Percentiles rank a stretch among this genome's conserved stretches.
These are phyloP conservation scores for Rapana venosa DNA, from an alignment of 2,888 invertebrate genomes.

Conservation along the genomic window DNA sequence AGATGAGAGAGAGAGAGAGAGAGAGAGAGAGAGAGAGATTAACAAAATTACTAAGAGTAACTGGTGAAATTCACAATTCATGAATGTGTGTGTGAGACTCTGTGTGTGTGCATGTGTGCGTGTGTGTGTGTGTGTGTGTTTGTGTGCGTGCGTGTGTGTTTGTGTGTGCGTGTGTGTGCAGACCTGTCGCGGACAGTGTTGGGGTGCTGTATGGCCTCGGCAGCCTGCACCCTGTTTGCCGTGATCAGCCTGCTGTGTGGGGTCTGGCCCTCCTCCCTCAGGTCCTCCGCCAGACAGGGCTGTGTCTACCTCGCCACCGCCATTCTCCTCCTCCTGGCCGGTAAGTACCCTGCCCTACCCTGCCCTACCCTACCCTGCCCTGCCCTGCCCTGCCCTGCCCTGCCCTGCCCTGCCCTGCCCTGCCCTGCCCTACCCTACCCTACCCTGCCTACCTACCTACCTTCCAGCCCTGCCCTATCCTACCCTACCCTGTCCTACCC, in stretches of 20 bases:
- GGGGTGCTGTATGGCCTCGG: constrained; percentile 60
- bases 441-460: neutral
- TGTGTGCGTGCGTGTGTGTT: neutral
- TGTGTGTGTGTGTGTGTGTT: neutral
- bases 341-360: constrained; percentile 52
- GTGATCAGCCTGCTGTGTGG: constrained; percentile 65
- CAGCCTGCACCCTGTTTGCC: constrained; percentile 59
- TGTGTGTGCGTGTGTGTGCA: constrained; percentile 38
- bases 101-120: neutral
- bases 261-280: constrained; percentile 66
- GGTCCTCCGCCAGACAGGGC: constrained; percentile 50
- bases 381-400: neutral
- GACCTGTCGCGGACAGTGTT: constrained; percentile 66
- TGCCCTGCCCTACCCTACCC: neutral
- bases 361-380: neutral
- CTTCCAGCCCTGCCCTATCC: neutral
- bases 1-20: too few species aligned
- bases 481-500: neutral
- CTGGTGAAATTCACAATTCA: too few species aligned
- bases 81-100: neutral
- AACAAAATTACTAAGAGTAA: too few species aligned
- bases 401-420: neutral
- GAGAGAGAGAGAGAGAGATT: too few species aligned
- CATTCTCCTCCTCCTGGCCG: constrained; percentile 59
- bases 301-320: constrained; percentile 59